Evolutionary conservation across 2,888 invertebrate species (phyloP).

Genomic region (Megaustenia siamemsis): DNA sequence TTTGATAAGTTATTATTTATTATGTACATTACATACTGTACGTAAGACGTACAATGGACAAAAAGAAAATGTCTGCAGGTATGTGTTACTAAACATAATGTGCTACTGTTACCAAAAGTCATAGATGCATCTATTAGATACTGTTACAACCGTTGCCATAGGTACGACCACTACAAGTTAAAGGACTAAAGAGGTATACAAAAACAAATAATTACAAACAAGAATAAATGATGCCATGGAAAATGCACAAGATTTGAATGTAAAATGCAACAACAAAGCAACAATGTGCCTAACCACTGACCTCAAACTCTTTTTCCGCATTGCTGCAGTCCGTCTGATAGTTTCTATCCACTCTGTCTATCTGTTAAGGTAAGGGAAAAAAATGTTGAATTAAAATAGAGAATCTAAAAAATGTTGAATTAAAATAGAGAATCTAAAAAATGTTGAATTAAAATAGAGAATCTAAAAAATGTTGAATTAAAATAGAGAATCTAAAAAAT

Average conservation of each 20-base stretch:
- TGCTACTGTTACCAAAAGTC: background rate
- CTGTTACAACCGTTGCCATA: background rate
- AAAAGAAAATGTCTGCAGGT: too few relatives aligned
- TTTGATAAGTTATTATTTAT: too few relatives aligned
- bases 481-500: too few relatives aligned
- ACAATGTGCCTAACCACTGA: constrained; percentile 53
- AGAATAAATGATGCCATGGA: constrained; percentile 19
- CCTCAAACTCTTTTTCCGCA: constrained; percentile 93
- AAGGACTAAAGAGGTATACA: background rate
- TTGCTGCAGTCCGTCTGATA: constrained; percentile 92
- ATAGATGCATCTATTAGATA: background rate
- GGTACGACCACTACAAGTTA: background rate
- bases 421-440: too few relatives aligned
- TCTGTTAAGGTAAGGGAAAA: constrained; percentile 81
- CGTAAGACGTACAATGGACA: too few relatives aligned
- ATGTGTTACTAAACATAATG: too few relatives aligned
- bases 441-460: too few relatives aligned
- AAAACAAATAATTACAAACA: background rate
- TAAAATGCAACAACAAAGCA: constrained; percentile 13
- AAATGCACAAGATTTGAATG: constrained; percentile 10
- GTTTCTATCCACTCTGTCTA: constrained; percentile 92
- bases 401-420: too few relatives aligned
- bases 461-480: too few relatives aligned
- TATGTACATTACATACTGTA: too few relatives aligned
- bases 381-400: too few relatives aligned